These are phyloP conservation scores for Ganaspis brasiliensis DNA, from an alignment of 2,888 invertebrate species.

Conservation along the genomic window DNA sequence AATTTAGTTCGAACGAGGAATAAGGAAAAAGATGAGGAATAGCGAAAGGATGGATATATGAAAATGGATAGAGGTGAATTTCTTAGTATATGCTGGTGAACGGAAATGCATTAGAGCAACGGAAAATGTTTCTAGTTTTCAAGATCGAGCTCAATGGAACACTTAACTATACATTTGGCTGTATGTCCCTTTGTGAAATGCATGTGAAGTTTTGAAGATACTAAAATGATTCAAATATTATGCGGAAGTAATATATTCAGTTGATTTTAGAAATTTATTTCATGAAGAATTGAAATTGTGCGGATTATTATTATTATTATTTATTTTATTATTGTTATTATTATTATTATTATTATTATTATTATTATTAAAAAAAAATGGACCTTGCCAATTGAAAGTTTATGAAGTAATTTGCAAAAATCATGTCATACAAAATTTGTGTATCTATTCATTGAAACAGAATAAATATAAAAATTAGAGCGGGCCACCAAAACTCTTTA, in stretches of 20 bases:
- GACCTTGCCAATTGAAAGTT: too few species aligned
- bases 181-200: background rate
- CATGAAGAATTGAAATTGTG: too few species aligned
- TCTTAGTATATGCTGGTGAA: conserved; percentile 10
- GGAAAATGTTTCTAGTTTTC: conserved; percentile 30
- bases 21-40: conserved; percentile 27
- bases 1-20: conserved; percentile 45
- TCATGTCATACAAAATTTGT: too few species aligned
- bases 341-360: too few species aligned
- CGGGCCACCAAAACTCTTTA: too few species aligned
- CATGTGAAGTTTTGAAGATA: background rate
- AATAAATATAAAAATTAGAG: too few species aligned
- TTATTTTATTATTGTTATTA: too few species aligned
- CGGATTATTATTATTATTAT: too few species aligned
- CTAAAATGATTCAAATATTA: background rate
- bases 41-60: conserved; percentile 33
- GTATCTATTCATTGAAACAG: too few species aligned
- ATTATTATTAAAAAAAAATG: too few species aligned
- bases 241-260: background rate
- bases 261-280: too few species aligned
- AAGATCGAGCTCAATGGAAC: conserved; percentile 13
- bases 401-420: too few species aligned
- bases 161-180: background rate
- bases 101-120: conserved; percentile 35
- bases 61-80: conserved; percentile 22